Conservation (phyloP, 2,888 invertebrate genomes). For the Phortica okadai region DNA sequence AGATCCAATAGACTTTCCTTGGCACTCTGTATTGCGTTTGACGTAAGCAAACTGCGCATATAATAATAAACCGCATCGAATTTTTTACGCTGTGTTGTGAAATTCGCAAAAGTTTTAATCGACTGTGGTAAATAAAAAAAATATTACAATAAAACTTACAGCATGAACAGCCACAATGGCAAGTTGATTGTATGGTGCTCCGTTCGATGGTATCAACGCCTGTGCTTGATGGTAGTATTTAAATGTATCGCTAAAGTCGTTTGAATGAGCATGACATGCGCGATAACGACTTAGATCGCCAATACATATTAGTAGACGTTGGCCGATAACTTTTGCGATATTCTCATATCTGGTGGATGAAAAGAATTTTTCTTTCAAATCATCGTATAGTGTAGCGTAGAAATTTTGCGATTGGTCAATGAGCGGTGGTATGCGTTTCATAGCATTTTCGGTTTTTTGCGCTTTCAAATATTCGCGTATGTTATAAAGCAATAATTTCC, state of each 20-base stretch:
- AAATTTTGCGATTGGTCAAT: constrained; percentile 89
- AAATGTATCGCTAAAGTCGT: constrained; percentile 78
- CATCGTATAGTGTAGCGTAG: constrained; percentile 85
- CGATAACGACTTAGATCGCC: constrained; percentile 96
- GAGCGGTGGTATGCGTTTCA: constrained; percentile 78
- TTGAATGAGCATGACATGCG: constrained; percentile 79
- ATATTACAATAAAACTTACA: constrained; percentile 53
- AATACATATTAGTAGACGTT: constrained; percentile 91
- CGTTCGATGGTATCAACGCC: constrained; percentile 95
- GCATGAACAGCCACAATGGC: constrained; percentile 89
- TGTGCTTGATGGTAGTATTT: constrained; percentile 96
- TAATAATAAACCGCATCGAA: constrained; percentile 98
- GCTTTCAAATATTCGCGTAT: constrained; percentile 90
- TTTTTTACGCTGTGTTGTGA: constrained; percentile 85
- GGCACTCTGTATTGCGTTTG: constrained; percentile 95
- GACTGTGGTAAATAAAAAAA: background rate
- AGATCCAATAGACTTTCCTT: constrained; percentile 90
- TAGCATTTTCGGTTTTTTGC: constrained; percentile 80
- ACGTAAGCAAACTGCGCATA: constrained; percentile 95
- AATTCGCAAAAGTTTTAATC: constrained; percentile 4
- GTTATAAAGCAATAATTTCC: constrained; percentile 93
- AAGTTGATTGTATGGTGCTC: constrained; percentile 95
- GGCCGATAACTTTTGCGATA: constrained; percentile 88
- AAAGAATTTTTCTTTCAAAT: constrained; percentile 85
- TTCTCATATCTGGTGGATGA: constrained; percentile 79